These are phyloP conservation scores for Anser cygnoides DNA, from an alignment of 2,113 vertebrate genomes.

Conservation along the genomic window DNA sequence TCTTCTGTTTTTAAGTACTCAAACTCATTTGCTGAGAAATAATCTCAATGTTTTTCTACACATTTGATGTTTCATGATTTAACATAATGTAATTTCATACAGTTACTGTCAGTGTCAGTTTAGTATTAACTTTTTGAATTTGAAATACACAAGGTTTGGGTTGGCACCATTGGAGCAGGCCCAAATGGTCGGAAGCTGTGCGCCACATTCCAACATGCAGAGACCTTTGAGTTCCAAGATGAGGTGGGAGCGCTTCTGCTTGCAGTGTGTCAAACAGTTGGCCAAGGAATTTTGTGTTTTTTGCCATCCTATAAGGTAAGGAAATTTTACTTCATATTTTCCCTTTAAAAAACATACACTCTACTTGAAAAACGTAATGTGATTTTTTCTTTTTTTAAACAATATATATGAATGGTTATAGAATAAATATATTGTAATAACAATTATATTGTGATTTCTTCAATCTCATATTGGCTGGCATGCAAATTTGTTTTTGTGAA, in stretches of 20 bases:
- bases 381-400: background rate
- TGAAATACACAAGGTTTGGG: constrained; percentile 87
- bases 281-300: constrained; percentile 92
- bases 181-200: constrained; percentile 87
- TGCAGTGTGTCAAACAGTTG: constrained; percentile 84
- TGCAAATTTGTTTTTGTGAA: background rate
- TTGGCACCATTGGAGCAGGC: constrained; percentile 90
- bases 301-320: constrained; percentile 96
- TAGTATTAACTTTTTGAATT: background rate
- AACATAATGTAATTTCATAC: no score
- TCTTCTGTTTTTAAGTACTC: background rate
- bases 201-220: constrained; percentile 91
- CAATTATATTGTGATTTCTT: background rate
- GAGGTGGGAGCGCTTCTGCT: constrained; percentile 91
- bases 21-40: background rate
- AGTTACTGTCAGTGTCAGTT: rapidly evolving
- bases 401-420: background rate
- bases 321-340: background rate
- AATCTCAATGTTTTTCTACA: background rate
- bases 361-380: background rate
- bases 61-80: rapidly evolving
- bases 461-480: background rate
- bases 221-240: constrained; percentile 95
- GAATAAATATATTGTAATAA: background rate
- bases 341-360: background rate